Base-by-base conservation (phyloP, 2,113 vertebrate genomes). In the Tetrao urogallus region DNA sequence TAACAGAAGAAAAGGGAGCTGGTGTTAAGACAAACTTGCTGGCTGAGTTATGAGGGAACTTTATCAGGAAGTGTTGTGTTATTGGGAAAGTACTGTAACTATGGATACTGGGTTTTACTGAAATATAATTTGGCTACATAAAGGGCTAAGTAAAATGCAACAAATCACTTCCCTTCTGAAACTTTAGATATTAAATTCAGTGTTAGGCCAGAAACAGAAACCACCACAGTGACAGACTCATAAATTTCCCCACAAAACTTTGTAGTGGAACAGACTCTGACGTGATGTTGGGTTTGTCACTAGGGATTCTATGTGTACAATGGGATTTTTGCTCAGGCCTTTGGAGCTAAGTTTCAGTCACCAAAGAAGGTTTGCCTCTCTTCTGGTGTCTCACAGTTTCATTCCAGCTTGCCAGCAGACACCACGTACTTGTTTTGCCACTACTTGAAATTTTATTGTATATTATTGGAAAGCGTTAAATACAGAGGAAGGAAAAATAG, bases 111-210 rank as follows among this genome's bases (percentile, higher is more conserved):
- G 71, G 80, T 63, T 93, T 94, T 90, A 93, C 88, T 76, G 89
- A 92, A 94, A 89, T 95, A 95, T 96, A 96, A 96, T 96, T 95
- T 92, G 91, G 61, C 75, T 69, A 86, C 89, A 93, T 93, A 94
- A 97, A 95, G 83, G 72, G 69, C 65, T 50, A 54, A 91, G 88
- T 34, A 91, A 96, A 97, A 95, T 69, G 65, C 94, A 96, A 97
- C 94, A 93, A 96, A 97, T 96, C 94, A 74, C 86, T 95, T 97
- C 88, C 90, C 70, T 91, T 96, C 84, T 67, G 93, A 95, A 93
- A 95, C 89, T 83, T 95, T 58, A 83, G 79, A 88, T 96, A 95
- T 96, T 95, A 94, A 95, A 92, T 73, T 85, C 92, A 92, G 86
- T 2, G 0, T 92, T 72, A 86, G 76, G 86, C 92, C 88, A 94